A percentile compares a stretch with the other conserved stretches of the same genome.
Evolutionary conservation across 2,888 invertebrate genomes (phyloP).

Genomic region (Drosophila recens): DNA sequence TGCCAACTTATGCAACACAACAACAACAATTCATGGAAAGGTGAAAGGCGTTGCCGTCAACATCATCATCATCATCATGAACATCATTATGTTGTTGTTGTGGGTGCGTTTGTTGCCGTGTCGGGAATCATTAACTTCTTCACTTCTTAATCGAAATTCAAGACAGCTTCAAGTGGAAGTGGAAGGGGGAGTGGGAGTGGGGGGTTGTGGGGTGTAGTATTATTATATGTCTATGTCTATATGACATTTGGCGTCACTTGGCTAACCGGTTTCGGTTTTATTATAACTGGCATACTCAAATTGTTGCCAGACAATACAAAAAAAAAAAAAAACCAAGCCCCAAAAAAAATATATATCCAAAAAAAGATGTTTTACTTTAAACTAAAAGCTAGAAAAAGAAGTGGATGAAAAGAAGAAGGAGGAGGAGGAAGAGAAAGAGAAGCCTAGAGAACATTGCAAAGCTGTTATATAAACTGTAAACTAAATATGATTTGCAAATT

Average conservation of each 20-base stretch:
- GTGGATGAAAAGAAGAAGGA: neutral
- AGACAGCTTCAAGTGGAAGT: constrained; percentile 20
- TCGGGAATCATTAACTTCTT: constrained; percentile 56
- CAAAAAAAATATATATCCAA: constrained; percentile 2
- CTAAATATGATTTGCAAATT: neutral
- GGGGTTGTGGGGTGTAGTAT: neutral
- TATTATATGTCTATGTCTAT: constrained; percentile 31
- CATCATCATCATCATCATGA: constrained; percentile 4
- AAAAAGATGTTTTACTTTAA: neutral
- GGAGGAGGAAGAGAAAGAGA: neutral
- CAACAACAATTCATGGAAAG: constrained; percentile 46
- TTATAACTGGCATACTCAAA: constrained; percentile 3
- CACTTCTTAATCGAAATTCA: constrained; percentile 61
- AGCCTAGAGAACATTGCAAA: neutral
- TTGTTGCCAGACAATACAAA: constrained; percentile 4
- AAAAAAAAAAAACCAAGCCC: constrained; percentile 11
- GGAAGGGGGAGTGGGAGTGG: neutral
- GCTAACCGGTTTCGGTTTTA: constrained; percentile 37
- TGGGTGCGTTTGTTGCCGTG: constrained; percentile 53
- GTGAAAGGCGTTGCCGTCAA: constrained; percentile 68
- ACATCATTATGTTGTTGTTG: constrained; percentile 39
- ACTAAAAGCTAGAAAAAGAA: neutral
- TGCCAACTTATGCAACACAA: constrained; percentile 63
- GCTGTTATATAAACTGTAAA: neutral
- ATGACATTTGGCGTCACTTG: constrained; percentile 55